Base-by-base conservation (phyloP, 2,797 vertebrate species). In the Thaleichthys pacificus region DNA sequence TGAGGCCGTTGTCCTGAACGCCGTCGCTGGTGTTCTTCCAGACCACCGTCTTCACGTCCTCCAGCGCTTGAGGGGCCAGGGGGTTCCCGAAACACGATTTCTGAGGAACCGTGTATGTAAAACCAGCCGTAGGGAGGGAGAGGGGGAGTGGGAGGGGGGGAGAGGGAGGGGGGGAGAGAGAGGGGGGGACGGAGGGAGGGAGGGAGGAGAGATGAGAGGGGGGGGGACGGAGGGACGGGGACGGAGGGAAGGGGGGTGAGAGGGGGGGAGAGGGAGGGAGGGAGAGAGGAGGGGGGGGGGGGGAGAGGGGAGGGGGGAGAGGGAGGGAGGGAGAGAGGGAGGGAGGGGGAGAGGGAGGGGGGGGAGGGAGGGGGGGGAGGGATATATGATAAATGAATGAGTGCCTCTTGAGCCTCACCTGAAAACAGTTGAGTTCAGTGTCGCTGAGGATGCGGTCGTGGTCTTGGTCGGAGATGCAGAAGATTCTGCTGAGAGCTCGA, bases 11-110 rank as follows among this genome's bases (percentile, higher is more conserved):
- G 69, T 96, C 96, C 75, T 92, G 94, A 24, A 99, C 96, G 0
- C 98, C 98, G 0, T 97, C 95, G 0, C 90, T 93, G 0, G 96
- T 96, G 72, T 99, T 97, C 88, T 96, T 99, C 94, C 95, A 95
- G 66, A 99, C 97, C 7, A 99, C 98, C 9, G 94, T 96, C 89
- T 99, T 99, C 76, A 99, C 97, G 0, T 99, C 97, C 47, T 99
- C 98, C 78, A 99, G 91, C 57, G 98, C 97, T 84, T 99, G 96
- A 0, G 96, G 94, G 19, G 97, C 97, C 87, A 99, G 85, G 0
- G 97, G 98, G 81, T 97, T 98, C 72, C 97, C 97, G 26, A 99
- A n/a, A 80, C 98, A 99, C 60, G 95, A 95, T 81, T 96, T 97
- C 98, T 99, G 70, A 22, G n/a, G 32, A 66, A 19, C 70, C 38